Conservation (phyloP, 2,797 vertebrate species). For the Dicrostonyx torquatus region DNA sequence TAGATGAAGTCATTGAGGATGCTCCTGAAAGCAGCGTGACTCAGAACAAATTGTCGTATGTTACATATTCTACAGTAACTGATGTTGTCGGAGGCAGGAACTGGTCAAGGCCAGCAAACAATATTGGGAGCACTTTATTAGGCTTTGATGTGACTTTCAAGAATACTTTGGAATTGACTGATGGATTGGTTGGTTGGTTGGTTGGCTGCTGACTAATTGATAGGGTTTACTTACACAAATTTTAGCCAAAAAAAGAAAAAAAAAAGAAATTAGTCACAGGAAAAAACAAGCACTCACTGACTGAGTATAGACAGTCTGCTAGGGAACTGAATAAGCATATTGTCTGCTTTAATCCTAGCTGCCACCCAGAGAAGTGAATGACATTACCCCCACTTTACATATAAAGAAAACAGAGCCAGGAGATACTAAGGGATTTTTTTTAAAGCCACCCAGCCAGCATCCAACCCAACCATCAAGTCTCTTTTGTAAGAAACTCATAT, state of each 20-base stretch:
- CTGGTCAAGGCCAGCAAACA: background rate
- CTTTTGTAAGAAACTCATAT: slow-evolving; percentile 52
- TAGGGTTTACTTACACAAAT: background rate
- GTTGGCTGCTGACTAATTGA: background rate
- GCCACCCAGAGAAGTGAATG: background rate
- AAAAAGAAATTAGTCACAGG: slow-evolving; percentile 53
- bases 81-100: background rate
- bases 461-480: slow-evolving; percentile 61
- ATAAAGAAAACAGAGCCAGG: slow-evolving; percentile 55
- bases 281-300: background rate
- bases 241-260: slow-evolving; percentile 24
- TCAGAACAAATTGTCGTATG: slow-evolving; percentile 19
- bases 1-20: slow-evolving; percentile 33
- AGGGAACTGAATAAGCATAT: background rate
- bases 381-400: slow-evolving; percentile 18
- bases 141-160: background rate
- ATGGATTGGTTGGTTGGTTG: background rate
- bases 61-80: slow-evolving; percentile 36
- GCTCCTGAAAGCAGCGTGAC: slow-evolving; percentile 44
- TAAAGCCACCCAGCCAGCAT: slow-evolving; percentile 36
- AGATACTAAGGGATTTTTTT: slow-evolving; percentile 48
- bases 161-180: slow-evolving; percentile 1
- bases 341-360: slow-evolving; percentile 25
- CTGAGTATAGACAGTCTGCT: background rate
- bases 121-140: background rate